phyloP scores from a whole-genome alignment of 1,140 invertebrate genomes.

The Melipona quadrifasciata region DNA sequence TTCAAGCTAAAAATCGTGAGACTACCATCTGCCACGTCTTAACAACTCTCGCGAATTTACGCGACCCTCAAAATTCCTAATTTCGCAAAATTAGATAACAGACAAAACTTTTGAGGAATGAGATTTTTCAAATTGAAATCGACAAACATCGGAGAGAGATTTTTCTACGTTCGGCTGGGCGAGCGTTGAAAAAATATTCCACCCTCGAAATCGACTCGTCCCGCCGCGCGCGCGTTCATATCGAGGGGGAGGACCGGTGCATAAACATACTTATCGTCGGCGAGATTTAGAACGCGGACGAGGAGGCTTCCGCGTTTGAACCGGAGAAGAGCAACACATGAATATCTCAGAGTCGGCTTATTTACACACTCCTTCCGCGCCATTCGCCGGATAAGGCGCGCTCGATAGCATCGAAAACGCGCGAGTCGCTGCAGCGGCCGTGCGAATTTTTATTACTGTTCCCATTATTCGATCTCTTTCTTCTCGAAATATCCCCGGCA shows the following conservation, averaged over 20 bases:
- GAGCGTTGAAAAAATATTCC: background rate
- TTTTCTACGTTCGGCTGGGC: background rate
- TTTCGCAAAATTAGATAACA: too few relatives aligned
- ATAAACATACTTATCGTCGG: slow-evolving; percentile 52
- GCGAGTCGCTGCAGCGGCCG: too few relatives aligned
- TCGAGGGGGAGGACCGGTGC: background rate
- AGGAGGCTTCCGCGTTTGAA: background rate
- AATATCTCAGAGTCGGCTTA: slow-evolving; percentile 66
- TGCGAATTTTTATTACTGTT: too few relatives aligned
- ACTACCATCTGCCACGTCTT: too few relatives aligned
- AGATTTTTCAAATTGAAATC: background rate
- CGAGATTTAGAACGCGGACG: slow-evolving; percentile 32
- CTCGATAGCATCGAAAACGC: slow-evolving; percentile 49
- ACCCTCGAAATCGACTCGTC: background rate
- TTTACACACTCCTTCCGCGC: slow-evolving; percentile 64
- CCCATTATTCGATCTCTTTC: background rate
- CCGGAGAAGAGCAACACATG: slow-evolving; percentile 51
- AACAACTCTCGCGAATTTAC: too few relatives aligned
- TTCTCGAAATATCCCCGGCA: background rate
- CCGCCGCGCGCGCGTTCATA: background rate
- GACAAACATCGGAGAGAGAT: background rate
- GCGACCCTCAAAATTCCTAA: too few relatives aligned
- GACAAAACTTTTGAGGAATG: too few relatives aligned
- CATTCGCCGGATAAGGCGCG: slow-evolving; percentile 65
- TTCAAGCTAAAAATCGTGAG: too few relatives aligned